Percentiles rank a stretch among this genome's conserved stretches.
Evolutionary conservation across 2,888 invertebrate species (phyloP).

Genomic region (Venusia cambrica): DNA sequence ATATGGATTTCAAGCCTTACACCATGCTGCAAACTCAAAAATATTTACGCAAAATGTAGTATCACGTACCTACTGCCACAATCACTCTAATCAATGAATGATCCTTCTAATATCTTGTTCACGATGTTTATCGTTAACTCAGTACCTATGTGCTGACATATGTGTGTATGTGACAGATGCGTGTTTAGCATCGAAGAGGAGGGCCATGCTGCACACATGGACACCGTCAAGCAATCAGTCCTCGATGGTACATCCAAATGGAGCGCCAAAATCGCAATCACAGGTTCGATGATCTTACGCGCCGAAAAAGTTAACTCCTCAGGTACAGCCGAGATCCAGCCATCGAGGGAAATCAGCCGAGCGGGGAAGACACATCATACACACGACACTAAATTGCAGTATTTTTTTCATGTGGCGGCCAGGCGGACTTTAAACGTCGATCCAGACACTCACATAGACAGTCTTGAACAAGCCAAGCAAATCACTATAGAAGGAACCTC

Average conservation of each 20-base stretch:
- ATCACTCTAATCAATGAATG: no score
- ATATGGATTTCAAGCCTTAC: no score
- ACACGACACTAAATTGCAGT: constrained; percentile 67
- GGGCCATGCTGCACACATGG: constrained; percentile 97
- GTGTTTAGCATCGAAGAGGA: constrained; percentile 98
- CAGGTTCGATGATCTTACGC: constrained; percentile 90
- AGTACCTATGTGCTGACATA: constrained; percentile 44
- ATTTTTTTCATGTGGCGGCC: constrained; percentile 79
- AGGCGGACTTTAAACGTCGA: constrained; percentile 98
- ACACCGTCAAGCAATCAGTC: constrained; percentile 98
- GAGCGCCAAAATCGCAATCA: constrained; percentile 99
- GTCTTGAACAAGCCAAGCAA: constrained; percentile 98
- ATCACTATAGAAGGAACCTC: constrained; percentile 99
- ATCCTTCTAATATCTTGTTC: no score
- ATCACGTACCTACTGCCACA: no score
- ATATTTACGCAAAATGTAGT: no score
- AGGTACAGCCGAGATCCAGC: constrained; percentile 34
- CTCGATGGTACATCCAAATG: constrained; percentile 99
- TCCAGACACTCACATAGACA: constrained; percentile 98
- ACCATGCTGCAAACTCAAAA: no score
- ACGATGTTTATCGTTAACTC: no score
- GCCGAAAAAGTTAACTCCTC: constrained; percentile 28
- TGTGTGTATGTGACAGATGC: constrained; percentile 86
- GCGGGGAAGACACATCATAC: constrained; percentile 48
- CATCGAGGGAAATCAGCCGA: constrained; percentile 17